Evolutionary conservation across 2,797 vertebrate genomes (phyloP).

Genomic region (Gouania willdenowi): DNA sequence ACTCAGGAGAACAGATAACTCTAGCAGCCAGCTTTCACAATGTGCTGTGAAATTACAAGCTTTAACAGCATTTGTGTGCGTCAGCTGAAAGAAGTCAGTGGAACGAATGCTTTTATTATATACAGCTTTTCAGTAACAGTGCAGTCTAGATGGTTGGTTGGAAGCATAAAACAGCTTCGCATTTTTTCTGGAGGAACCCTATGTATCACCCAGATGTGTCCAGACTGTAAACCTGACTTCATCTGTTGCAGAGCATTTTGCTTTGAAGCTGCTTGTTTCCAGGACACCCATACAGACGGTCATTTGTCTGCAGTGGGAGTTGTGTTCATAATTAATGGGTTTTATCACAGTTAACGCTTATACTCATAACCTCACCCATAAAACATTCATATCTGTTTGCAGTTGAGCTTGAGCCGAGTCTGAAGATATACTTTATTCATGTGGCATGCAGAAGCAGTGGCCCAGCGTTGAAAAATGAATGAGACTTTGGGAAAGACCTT

Average conservation of each 20-base stretch:
- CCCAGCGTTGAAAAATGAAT: slow-evolving; percentile 67
- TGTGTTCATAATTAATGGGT: slow-evolving; percentile 21
- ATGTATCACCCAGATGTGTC: slow-evolving; percentile 15
- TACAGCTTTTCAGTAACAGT: not conserved
- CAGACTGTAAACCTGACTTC: slow-evolving; percentile 1
- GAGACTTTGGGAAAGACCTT: slow-evolving; percentile 53
- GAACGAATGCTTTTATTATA: slow-evolving; percentile 3
- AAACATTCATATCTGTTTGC: slow-evolving; percentile 69
- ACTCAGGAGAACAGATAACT: slow-evolving; percentile 38
- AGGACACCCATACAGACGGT: slow-evolving; percentile 2
- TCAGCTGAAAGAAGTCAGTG: slow-evolving; percentile 1
- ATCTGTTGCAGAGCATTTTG: slow-evolving; percentile 10
- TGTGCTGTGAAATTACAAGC: slow-evolving; percentile 20
- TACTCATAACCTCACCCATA: slow-evolving; percentile 54
- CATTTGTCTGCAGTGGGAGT: slow-evolving; percentile 7
- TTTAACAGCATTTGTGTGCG: not conserved
- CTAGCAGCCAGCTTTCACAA: slow-evolving; percentile 31
- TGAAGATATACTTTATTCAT: slow-evolving; percentile 68
- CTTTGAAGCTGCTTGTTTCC: slow-evolving; percentile 16
- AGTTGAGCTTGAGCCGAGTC: slow-evolving; percentile 53
- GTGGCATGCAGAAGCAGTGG: slow-evolving; percentile 46
- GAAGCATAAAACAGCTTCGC: slow-evolving; percentile 2
- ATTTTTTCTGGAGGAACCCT: slow-evolving; percentile 7
- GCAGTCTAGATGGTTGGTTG: slow-evolving; percentile 1
- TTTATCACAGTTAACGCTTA: slow-evolving; percentile 30